A percentile compares a stretch with the other conserved stretches of the same genome.
Evolutionary conservation across 2,797 vertebrate genomes (phyloP).

Genomic region (Siniperca undulata): DNA sequence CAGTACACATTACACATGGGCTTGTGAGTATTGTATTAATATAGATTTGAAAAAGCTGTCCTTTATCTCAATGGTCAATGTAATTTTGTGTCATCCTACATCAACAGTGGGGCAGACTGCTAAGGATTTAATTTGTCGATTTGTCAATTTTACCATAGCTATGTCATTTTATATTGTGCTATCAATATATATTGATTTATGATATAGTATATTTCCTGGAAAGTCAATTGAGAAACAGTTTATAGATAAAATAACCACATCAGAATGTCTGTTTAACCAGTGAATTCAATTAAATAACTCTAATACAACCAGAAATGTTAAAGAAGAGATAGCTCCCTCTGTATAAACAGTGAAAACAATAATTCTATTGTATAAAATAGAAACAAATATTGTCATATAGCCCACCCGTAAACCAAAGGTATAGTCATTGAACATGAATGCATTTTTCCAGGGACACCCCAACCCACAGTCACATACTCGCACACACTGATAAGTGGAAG

Average conservation of each 20-base stretch:
- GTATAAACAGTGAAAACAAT: not conserved
- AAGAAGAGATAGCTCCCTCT: not conserved
- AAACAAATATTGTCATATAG: not conserved
- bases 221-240: constrained; percentile 5
- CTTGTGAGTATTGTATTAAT: not conserved
- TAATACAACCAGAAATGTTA: not conserved
- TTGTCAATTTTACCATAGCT: not conserved
- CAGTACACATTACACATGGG: not conserved
- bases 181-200: not conserved
- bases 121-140: not conserved
- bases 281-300: not conserved
- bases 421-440: not conserved
- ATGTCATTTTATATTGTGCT: not conserved
- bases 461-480: not conserved
- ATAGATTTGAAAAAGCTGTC: not conserved
- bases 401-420: not conserved
- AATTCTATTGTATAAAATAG: not conserved
- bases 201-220: not conserved
- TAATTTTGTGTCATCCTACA: no score
- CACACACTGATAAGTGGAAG: not conserved
- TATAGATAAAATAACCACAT: not conserved
- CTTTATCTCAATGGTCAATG: not conserved
- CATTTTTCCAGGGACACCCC: not conserved
- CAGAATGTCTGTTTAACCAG: not conserved
- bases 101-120: not conserved